Evolutionary conservation across 2,888 invertebrate genomes (phyloP), one percentile per base, ranked within the genome.

Genomic region (Drosophila merina): DNA sequence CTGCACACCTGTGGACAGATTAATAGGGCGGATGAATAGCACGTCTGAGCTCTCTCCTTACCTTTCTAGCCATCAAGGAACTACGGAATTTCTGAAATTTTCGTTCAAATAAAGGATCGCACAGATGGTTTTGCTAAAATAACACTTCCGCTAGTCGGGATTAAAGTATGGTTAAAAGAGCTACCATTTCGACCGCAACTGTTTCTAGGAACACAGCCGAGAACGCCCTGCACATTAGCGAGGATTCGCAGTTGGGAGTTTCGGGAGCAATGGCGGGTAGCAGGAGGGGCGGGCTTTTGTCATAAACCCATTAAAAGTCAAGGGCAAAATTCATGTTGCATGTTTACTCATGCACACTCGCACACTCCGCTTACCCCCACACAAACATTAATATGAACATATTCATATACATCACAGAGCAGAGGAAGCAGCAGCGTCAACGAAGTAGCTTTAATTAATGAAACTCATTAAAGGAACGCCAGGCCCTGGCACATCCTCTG

Each of bases 231-330:
- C 73, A 78, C 81, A 83, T 84, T 84, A 84, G 77, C 78, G 57
- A 40, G 26, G 64, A 52, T 64, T 26, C 52, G 36, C 36, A 12
- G 36, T 36, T 36, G 36, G 36, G 12, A 36, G 36, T 36, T 12
- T 5, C 26, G 31, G 26, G 10, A n/a, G 42, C 48, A 14, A 14
- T 51, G 33, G 47, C 50, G 44, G 42, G 50, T 10, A 10, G 33
- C 42, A 14, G 36, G 52, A 58, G 67, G 74, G 72, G 74, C 75
- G 57, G 74, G 74, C 73, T 87, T 87, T 85, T 85, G 87, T 87
- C 88, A 86, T 82, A 81, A 87, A 76, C 86, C 88, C 88, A 87
- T 87, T 87, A 87, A 85, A 87, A 87, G 88, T 87, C 88, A 87
- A 87, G 88, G 88, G 74, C 88, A 54, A 80, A 86, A 83, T 88